phyloP scores from a whole-genome alignment of 2,797 vertebrate genomes.

The Oceanodroma leucorhoa region DNA sequence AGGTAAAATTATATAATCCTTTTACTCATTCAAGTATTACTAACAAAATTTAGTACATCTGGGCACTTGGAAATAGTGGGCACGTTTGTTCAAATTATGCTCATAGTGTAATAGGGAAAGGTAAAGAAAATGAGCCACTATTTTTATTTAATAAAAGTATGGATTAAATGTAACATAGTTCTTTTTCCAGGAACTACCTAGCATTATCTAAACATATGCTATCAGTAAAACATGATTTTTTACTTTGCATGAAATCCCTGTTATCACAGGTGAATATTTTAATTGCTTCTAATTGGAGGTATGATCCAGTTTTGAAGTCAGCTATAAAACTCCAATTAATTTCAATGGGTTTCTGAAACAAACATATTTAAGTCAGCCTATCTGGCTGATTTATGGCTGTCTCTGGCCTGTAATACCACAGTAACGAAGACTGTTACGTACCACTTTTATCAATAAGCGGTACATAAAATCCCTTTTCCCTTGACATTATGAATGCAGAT shows the following conservation, averaged over 20 bases:
- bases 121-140: neutral
- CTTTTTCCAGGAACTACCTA: neutral
- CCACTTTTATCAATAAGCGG: neutral
- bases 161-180: neutral
- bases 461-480: neutral
- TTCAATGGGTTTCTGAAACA: neutral
- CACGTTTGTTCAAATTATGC: neutral
- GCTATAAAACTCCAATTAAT: neutral
- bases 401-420: neutral
- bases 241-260: neutral
- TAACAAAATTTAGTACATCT: neutral
- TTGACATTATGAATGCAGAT: neutral
- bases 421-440: neutral
- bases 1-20: neutral
- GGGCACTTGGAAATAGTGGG: neutral
- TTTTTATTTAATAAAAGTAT: neutral
- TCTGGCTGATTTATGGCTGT: neutral
- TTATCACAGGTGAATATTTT: neutral
- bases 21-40: neutral
- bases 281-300: neutral
- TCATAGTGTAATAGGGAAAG: neutral
- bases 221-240: neutral
- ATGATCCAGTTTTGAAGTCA: neutral
- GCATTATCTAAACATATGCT: neutral
- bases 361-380: neutral